phyloP scores from a whole-genome alignment of 2,888 invertebrate species.

The Pycnomerus fuliginosus region DNA sequence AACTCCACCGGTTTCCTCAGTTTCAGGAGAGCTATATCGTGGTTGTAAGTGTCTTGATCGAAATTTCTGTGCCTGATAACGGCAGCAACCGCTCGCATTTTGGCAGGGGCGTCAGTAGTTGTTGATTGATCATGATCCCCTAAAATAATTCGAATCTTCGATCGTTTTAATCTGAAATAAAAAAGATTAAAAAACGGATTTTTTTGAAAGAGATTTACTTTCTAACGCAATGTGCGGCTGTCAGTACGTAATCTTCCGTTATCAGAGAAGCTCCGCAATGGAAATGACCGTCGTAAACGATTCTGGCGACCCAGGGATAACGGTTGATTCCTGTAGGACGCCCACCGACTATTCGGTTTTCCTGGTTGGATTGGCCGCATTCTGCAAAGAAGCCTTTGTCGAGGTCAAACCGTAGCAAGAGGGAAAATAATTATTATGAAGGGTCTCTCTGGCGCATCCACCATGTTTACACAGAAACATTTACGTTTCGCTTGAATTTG shows the following conservation, averaged over 20 bases:
- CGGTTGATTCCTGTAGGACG: slow-evolving; percentile 77
- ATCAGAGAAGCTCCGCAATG: slow-evolving; percentile 85
- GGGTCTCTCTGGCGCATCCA: not conserved
- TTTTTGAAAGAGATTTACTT: slow-evolving; percentile 56
- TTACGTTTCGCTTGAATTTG: no score
- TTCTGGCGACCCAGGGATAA: slow-evolving; percentile 84
- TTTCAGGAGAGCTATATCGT: slow-evolving; percentile 79
- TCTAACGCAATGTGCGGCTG: slow-evolving; percentile 84
- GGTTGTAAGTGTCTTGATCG: slow-evolving; percentile 82
- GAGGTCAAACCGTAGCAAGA: slow-evolving; percentile 5
- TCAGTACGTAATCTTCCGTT: slow-evolving; percentile 80
- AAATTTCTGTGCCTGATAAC: slow-evolving; percentile 80
- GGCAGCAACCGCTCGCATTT: slow-evolving; percentile 78
- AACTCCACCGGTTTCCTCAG: slow-evolving; percentile 76
- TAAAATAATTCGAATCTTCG: slow-evolving; percentile 78
- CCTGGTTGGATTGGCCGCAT: slow-evolving; percentile 81
- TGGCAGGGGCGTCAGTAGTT: slow-evolving; percentile 73
- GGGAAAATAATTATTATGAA: slow-evolving; percentile 9
- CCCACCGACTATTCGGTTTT: slow-evolving; percentile 84
- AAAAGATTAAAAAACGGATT: not conserved
- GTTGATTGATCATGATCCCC: slow-evolving; percentile 84
- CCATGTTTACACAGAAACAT: no score
- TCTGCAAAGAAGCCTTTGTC: slow-evolving; percentile 56
- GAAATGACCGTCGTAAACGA: slow-evolving; percentile 85
- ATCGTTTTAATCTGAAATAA: slow-evolving; percentile 66